phyloP scores from a whole-genome alignment of 2,113 vertebrate genomes.

The Limanda limanda region DNA sequence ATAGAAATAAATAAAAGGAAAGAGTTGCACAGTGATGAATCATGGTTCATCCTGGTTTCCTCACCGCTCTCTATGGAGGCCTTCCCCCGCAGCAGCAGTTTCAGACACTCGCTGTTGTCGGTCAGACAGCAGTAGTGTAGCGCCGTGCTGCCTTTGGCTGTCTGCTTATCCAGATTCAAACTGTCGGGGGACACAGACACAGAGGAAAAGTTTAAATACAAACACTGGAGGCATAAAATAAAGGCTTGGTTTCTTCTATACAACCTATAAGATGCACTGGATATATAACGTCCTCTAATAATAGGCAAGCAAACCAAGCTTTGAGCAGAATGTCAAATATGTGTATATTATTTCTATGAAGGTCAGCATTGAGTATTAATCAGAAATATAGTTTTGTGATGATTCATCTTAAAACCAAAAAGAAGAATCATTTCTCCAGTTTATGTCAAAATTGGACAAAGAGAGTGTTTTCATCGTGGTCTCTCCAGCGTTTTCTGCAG shows the following conservation, averaged over 20 bases:
- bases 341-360: background rate
- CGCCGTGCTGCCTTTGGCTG: conserved; percentile 94
- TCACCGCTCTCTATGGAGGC: conserved; percentile 97
- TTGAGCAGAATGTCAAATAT: background rate
- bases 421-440: too few relatives aligned
- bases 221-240: background rate
- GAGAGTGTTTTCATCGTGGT: background rate
- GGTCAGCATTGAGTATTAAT: background rate
- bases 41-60: conserved; percentile 24
- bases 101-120: conserved; percentile 97
- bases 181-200: conserved; percentile 72
- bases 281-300: background rate
- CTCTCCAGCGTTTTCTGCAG: background rate
- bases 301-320: background rate
- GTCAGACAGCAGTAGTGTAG: conserved; percentile 99
- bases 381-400: background rate
- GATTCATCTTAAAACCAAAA: too few relatives aligned
- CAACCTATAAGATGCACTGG: background rate
- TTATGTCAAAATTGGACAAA: too few relatives aligned
- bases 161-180: conserved; percentile 96
- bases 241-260: background rate
- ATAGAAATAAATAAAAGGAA: background rate
- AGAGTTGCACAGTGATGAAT: background rate
- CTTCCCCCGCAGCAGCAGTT: conserved; percentile 95
- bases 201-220: background rate